Base-by-base conservation (phyloP, 1,140 invertebrate genomes). In the Colletes gigas region DNA sequence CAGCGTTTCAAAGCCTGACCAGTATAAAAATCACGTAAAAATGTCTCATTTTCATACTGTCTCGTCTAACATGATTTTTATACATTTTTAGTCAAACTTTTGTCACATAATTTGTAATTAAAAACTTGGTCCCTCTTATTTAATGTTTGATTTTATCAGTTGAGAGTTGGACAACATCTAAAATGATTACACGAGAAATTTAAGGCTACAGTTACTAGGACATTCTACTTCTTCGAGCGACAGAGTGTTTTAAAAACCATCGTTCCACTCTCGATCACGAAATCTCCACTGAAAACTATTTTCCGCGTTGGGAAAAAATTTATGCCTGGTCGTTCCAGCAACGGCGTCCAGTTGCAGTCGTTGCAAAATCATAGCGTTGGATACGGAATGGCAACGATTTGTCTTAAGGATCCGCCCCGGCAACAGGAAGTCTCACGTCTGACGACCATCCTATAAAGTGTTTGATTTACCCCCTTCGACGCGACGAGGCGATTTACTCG, bases 331-430 rank as follows among this genome's bases (percentile, higher is more conserved):
- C 82, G 65, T 83, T 81, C 41, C 30, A 15, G 3, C 39, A 69
- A 81, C 52, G 78, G 47, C 78, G 78, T 83, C 47, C 82, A 71
- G 72, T 81, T 62, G 66, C 47, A 70, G 50, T 57, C 50, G 65
- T 70, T 71, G 78, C 67, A 50, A 75, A 81, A 81, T 81, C 72
- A 81, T 81, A 81, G 54, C 60, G 10, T 55, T 47, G 78, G 50
- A 39, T 47, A 30, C 59, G 54, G 19, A 83, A 83, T 67, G 67
- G 60, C 81, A 70, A 66, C 78, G 67, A 83, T 83, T 83, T 81
- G 78, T 81, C 78, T 83, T 55, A 71, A 70, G 30, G n/a, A 60
- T 67, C 39, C 60, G 50, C 57, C 59, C 52, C 59, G 12, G 73
- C 67, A 73, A 81, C 65, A 76, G 78, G 66, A 81, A 81, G 78